Base-by-base conservation (phyloP, 2,888 invertebrate genomes). In the Lepidocyrtinus sp. region DNA sequence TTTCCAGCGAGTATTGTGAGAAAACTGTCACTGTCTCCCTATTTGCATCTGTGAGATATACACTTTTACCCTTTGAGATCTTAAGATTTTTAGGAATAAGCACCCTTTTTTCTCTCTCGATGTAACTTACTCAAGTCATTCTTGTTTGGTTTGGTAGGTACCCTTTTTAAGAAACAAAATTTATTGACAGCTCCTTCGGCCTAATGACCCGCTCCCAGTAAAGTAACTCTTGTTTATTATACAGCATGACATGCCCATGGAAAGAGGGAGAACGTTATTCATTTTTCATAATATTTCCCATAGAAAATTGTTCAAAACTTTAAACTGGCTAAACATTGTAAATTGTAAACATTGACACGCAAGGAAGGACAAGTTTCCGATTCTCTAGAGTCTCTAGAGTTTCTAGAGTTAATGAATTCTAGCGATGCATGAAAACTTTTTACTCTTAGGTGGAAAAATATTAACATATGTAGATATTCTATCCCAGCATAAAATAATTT, bases 141-240 rank as follows among this genome's bases (percentile, higher is more conserved):
- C n/a, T n/a, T n/a, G n/a, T n/a, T n/a, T n/a, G n/a, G n/a, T n/a
- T n/a, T n/a, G n/a, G n/a, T n/a, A n/a, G 36, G 36, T 5, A 12
- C 36, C 36, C 36, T 36, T 7, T 36, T 36, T 36, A 36, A 12
- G 36, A 12, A 70, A 68, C 63, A 55, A 76, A 76, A 76, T 76
- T 76, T 76, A 76, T 76, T 76, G 75, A 76, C 75, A 76, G 75
- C 75, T 55, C 17, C 70, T 70, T 25, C 62, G 70, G 62, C 75
- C 75, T 76, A 76, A 76, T 70, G 75, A 76, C 75, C 75, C 75
- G 25, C 62, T 70, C 55, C 70, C 64, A 69, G 70, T 76, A 76
- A 76, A 76, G 26, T 24, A 65, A 67, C 67, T 24, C 19, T 26
- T 36, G 36, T 36, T 36, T 36, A 36, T 36, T 36, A 12, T 36